Percentiles rank a stretch among this genome's conserved stretches.
Evolutionary conservation across 2,888 invertebrate genomes (phyloP).

Genomic region (Octodonta nipae): DNA sequence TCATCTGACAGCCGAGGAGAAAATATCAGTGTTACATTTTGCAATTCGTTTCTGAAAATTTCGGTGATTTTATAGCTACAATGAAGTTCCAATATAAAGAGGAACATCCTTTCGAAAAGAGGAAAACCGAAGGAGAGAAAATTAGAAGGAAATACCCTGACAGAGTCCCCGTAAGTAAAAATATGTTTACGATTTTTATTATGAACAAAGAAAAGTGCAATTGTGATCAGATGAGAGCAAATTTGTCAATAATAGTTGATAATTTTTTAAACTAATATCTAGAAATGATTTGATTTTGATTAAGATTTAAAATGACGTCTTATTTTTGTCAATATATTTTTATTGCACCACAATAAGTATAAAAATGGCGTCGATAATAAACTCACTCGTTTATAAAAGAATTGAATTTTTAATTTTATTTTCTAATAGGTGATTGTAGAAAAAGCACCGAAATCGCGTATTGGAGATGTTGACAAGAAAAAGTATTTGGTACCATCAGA

Average conservation of each 20-base stretch:
- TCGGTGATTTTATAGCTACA: conserved; percentile 16
- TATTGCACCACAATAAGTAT: too few relatives aligned
- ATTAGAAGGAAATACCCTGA: conserved; percentile 75
- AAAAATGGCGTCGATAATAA: too few relatives aligned
- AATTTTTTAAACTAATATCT: too few relatives aligned
- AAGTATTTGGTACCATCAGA: conserved; percentile 78
- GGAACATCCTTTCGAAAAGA: conserved; percentile 73
- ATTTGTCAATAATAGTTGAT: too few relatives aligned
- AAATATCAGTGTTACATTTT: too few relatives aligned
- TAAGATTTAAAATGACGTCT: too few relatives aligned
- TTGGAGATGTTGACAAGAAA: conserved; percentile 75
- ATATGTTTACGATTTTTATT: not conserved
- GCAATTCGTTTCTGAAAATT: conserved; percentile 21
- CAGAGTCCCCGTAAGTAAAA: conserved; percentile 62
- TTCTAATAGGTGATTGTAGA: conserved; percentile 71
- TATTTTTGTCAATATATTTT: too few relatives aligned
- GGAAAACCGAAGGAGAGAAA: conserved; percentile 72
- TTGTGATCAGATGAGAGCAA: too few relatives aligned
- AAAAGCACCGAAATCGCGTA: conserved; percentile 69
- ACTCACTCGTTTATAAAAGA: too few relatives aligned
- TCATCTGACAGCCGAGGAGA: too few relatives aligned
- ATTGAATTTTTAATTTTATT: conserved; percentile 9
- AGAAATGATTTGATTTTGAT: too few relatives aligned
- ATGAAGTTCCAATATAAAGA: conserved; percentile 84
- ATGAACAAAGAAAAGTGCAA: too few relatives aligned